These are phyloP conservation scores for Thrips palmi DNA, from an alignment of 1,140 invertebrate genomes.

Conservation along the genomic window DNA sequence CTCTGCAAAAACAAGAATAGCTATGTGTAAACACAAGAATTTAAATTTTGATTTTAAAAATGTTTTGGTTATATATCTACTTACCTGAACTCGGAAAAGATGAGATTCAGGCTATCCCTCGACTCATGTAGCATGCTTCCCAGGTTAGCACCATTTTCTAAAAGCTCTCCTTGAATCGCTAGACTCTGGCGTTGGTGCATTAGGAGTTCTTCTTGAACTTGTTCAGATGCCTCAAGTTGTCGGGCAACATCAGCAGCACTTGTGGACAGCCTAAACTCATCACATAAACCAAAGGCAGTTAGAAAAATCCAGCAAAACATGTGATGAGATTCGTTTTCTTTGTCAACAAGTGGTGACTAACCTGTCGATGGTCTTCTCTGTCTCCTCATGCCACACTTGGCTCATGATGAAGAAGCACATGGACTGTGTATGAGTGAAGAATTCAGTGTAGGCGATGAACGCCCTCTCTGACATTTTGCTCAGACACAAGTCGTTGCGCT, in stretches of 20 bases:
- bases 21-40: no score
- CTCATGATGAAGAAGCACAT: slow-evolving; percentile 46
- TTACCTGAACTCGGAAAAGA: slow-evolving; percentile 33
- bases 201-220: slow-evolving; percentile 24
- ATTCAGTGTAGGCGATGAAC: slow-evolving; percentile 39
- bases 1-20: no score
- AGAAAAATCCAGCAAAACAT: slow-evolving; percentile 19
- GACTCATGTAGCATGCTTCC: slow-evolving; percentile 23
- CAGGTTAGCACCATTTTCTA: slow-evolving; percentile 27
- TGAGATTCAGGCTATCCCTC: slow-evolving; percentile 25
- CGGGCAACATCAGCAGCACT: slow-evolving; percentile 28
- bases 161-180: slow-evolving; percentile 30
- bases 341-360: no score
- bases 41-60: no score
- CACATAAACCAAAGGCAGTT: slow-evolving; percentile 18
- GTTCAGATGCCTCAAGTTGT: slow-evolving; percentile 26
- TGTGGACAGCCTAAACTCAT: slow-evolving; percentile 23
- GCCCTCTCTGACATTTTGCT: slow-evolving; percentile 33
- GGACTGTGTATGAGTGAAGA: slow-evolving; percentile 47
- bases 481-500: slow-evolving; percentile 32
- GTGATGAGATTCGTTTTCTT: slow-evolving; percentile 17
- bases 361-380: slow-evolving; percentile 33
- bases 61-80: no score
- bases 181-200: slow-evolving; percentile 33
- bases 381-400: slow-evolving; percentile 43